A percentile compares a stretch with the other conserved stretches of the same genome.
These are phyloP conservation scores for Athripsodes cinereus DNA, from an alignment of 2,888 invertebrate genomes.

Conservation along the genomic window DNA sequence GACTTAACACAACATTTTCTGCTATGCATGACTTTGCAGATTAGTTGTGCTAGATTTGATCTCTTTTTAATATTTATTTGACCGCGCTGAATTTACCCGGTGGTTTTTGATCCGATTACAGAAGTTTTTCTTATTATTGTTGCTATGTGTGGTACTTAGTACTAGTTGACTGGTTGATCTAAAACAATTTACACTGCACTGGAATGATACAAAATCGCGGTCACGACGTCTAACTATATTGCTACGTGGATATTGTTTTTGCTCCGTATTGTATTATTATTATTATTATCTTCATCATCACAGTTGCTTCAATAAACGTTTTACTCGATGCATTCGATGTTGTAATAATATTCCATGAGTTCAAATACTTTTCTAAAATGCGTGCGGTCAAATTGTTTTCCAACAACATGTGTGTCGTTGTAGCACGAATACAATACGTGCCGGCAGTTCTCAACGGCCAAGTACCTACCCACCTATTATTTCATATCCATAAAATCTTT, in stretches of 20 bases:
- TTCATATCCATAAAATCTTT: too few species aligned
- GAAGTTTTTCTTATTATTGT: neutral
- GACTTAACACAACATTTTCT: too few species aligned
- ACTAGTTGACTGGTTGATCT: neutral
- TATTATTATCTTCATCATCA: too few species aligned
- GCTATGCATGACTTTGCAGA: neutral
- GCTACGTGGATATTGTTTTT: neutral
- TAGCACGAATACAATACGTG: neutral
- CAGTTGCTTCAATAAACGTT: conserved; percentile 1
- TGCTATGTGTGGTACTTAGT: too few species aligned
- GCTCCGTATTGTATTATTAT: neutral
- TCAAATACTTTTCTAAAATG: too few species aligned
- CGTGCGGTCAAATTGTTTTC: too few species aligned
- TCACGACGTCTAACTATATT: neutral
- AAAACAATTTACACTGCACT: neutral
- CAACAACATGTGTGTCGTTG: too few species aligned
- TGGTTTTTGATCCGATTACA: neutral
- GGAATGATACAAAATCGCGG: neutral
- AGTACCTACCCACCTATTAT: too few species aligned
- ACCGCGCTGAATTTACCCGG: neutral
- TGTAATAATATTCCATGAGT: too few species aligned
- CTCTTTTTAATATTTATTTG: conserved; percentile 1
- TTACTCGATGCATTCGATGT: neutral
- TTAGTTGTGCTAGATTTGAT: neutral
- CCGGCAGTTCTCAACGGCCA: too few species aligned